Conservation (phyloP, 2,797 vertebrate genomes). For the Phoxinus dragarum region DNA sequence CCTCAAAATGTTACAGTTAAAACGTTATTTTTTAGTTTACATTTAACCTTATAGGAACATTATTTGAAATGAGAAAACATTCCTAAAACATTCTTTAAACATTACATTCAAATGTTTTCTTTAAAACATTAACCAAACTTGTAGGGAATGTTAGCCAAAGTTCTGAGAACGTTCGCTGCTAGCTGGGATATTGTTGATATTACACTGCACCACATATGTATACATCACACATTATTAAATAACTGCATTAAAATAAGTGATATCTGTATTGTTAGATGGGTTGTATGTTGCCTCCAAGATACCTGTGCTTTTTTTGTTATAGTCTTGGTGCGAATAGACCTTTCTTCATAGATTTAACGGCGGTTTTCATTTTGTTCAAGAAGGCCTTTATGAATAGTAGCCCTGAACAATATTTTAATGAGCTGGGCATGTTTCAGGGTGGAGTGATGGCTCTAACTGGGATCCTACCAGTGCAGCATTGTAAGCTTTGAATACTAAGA, state of each 20-base stretch:
- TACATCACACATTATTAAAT: neutral
- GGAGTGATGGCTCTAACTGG: neutral
- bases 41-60: too few relatives aligned
- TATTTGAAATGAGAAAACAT: too few relatives aligned
- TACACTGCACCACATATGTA: neutral
- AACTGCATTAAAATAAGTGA: neutral
- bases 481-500: conserved; percentile 37
- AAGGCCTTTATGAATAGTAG: neutral
- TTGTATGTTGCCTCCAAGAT: neutral
- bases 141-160: too few relatives aligned
- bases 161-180: too few relatives aligned
- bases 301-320: neutral
- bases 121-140: too few relatives aligned
- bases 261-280: neutral
- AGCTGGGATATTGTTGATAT: neutral
- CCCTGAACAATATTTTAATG: conserved; percentile 22
- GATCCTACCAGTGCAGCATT: neutral
- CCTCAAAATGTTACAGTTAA: too few relatives aligned
- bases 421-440: neutral
- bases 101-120: too few relatives aligned
- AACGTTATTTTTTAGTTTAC: too few relatives aligned
- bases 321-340: neutral
- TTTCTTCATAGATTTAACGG: neutral
- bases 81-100: too few relatives aligned
- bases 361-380: conserved; percentile 5